Evolutionary conservation across 2,113 vertebrate species (phyloP).

Genomic region (Perca flavescens): DNA sequence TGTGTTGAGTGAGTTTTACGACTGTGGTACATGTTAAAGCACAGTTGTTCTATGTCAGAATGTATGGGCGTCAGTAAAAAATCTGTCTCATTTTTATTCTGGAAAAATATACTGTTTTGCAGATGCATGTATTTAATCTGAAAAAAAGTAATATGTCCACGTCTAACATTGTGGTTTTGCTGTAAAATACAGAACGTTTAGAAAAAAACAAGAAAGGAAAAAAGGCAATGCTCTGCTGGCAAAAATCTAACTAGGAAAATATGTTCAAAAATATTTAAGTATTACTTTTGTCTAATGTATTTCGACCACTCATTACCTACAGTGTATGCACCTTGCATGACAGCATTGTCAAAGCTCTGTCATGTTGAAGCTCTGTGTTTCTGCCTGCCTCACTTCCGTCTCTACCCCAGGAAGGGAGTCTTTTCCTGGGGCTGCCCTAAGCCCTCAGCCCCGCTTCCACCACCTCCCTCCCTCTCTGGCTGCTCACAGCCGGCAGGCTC

Average conservation of each 20-base stretch:
- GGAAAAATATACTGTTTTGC: constrained; percentile 30
- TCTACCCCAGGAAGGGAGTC: constrained; percentile 61
- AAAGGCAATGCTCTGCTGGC: constrained; percentile 2
- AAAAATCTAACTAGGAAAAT: constrained; percentile 41
- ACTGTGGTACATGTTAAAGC: constrained; percentile 11
- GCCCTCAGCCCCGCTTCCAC: constrained; percentile 11
- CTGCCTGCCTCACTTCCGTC: constrained; percentile 21
- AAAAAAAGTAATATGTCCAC: constrained; percentile 3
- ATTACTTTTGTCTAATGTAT: constrained; percentile 19
- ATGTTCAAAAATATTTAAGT: constrained; percentile 13
- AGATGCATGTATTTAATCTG: constrained; percentile 10
- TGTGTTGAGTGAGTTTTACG: constrained; percentile 41
- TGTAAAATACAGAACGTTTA: constrained; percentile 1
- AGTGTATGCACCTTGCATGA: constrained; percentile 41
- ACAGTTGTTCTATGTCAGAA: constrained; percentile 16
- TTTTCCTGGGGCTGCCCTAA: constrained; percentile 63
- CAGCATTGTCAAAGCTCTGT: constrained; percentile 22
- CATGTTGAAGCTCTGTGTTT: constrained; percentile 24
- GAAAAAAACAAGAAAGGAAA: not conserved
- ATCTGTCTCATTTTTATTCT: not conserved
- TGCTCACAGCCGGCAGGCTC: constrained; percentile 64
- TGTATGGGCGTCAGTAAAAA: constrained; percentile 8
- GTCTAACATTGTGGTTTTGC: constrained; percentile 13
- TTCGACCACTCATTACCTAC: constrained; percentile 18
- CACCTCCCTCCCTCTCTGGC: constrained; percentile 35